A percentile compares a stretch with the other conserved stretches of the same genome.
phyloP scores from a whole-genome alignment of 2,797 vertebrate species.

The Oophaga sylvatica region DNA sequence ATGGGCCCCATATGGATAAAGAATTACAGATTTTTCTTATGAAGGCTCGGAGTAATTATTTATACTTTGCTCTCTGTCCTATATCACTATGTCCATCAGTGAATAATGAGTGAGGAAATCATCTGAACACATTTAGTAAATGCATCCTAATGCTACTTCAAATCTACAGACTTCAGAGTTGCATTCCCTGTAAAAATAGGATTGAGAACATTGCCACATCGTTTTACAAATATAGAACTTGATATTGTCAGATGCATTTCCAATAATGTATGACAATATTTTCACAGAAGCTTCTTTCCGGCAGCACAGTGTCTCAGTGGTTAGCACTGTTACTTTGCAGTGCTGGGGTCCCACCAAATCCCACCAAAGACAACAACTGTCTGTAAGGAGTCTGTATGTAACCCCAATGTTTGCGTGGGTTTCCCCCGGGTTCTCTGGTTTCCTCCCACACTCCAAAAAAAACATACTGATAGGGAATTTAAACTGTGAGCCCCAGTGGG shows the following conservation, averaged over 20 bases:
- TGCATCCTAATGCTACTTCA: background rate
- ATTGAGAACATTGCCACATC: background rate
- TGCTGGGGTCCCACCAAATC: no score
- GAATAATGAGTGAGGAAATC: background rate
- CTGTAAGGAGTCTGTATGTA: no score
- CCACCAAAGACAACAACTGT: no score
- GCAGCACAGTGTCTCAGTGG: no score
- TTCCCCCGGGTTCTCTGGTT: no score
- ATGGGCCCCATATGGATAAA: background rate
- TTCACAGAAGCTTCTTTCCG: no score
- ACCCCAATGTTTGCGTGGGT: no score
- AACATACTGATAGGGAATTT: no score
- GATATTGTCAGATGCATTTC: background rate
- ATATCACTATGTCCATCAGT: background rate
- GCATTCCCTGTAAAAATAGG: background rate
- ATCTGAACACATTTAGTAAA: slow-evolving; percentile 4
- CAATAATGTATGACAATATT: background rate
- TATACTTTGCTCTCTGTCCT: background rate
- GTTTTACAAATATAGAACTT: background rate
- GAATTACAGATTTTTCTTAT: background rate
- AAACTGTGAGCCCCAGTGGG: no score
- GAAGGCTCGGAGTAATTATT: background rate
- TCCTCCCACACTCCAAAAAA: no score
- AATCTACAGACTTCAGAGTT: background rate
- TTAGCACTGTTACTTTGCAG: no score